A percentile compares a stretch with the other conserved stretches of the same genome.
These are phyloP conservation scores for Vireo griseus DNA, from an alignment of 2,797 vertebrate genomes.

Conservation along the genomic window DNA sequence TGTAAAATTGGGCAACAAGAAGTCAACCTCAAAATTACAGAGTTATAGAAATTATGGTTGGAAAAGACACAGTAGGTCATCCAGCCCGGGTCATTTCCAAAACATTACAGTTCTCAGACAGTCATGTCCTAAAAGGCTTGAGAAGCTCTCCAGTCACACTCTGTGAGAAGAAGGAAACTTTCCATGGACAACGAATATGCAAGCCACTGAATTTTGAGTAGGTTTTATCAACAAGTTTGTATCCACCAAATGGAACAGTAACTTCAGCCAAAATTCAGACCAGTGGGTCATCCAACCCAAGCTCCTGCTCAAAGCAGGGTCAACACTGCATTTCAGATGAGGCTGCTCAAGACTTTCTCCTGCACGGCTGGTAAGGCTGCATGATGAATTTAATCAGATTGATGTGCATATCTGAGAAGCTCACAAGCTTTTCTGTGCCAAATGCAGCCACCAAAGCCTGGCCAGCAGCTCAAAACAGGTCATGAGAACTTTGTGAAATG, in stretches of 20 bases:
- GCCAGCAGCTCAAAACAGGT: neutral
- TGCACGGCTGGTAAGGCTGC: neutral
- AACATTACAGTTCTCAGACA: neutral
- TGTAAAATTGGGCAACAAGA: conserved; percentile 48
- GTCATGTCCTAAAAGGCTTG: neutral
- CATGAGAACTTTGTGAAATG: neutral
- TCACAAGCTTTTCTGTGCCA: neutral
- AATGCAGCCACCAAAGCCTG: neutral
- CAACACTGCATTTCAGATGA: neutral
- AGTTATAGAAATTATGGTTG: conserved; percentile 11
- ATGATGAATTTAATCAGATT: neutral
- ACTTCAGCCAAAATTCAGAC: neutral
- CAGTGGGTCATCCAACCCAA: neutral
- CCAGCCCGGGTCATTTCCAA: neutral
- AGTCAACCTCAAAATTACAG: conserved; percentile 42
- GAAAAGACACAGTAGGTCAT: conserved; percentile 7
- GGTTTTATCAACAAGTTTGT: neutral
- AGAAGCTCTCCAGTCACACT: neutral
- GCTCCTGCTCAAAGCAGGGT: neutral
- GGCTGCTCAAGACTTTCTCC: neutral
- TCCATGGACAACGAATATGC: rapidly evolving
- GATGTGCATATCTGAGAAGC: neutral
- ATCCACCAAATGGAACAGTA: neutral
- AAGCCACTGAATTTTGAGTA: neutral
- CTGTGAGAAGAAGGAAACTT: neutral